Base-by-base conservation (phyloP, 1,140 invertebrate genomes). In the Lysiphlebus fabarum region DNA sequence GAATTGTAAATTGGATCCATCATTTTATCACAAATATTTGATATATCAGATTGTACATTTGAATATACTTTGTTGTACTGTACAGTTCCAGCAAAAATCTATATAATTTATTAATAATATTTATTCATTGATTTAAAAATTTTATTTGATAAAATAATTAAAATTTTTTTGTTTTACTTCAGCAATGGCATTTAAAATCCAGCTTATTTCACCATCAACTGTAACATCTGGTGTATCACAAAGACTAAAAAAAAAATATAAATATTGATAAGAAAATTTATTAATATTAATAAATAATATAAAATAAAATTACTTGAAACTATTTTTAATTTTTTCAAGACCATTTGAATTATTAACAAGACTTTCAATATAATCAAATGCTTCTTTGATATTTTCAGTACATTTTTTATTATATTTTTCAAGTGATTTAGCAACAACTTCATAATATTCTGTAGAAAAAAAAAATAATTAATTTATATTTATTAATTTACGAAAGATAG, bases 291-390 rank as follows among this genome's bases (percentile, higher is more conserved):
- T 1, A 12, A 56, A 17, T 5, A 57, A 48, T 4, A 56, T 37
- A 17, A 40, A 4, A n/a, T 36, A 11, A 7, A 53, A 38, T 74
- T 63, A 82, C 61, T 68, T 78, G 65, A 71, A 82, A 50, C 68
- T 70, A 61, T 41, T 55, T 67, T 63, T 74, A 59, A 63, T 67
- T 56, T 59, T 72, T 62, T 26, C 57, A 0, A 64, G 40, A 0
- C 77, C 62, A 12, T 64, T 49, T 0, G 53, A n/a, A 5, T 14
- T n/a, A 70, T 79, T 62, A 70, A 80, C 58, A 66, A 53, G 14
- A 40, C 77, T 41, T 70, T 77, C 61, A 71, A 81, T 44, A 67
- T 81, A 58, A 48, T 79, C 70, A 65, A 90, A 77, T 49, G 86
- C 81, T 69, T 81, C 69, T 64, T 70, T 58, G 7, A 75, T 43